These are phyloP conservation scores for Coranthus polyacanthus DNA, from an alignment of 2,797 vertebrate species.

Conservation along the genomic window DNA sequence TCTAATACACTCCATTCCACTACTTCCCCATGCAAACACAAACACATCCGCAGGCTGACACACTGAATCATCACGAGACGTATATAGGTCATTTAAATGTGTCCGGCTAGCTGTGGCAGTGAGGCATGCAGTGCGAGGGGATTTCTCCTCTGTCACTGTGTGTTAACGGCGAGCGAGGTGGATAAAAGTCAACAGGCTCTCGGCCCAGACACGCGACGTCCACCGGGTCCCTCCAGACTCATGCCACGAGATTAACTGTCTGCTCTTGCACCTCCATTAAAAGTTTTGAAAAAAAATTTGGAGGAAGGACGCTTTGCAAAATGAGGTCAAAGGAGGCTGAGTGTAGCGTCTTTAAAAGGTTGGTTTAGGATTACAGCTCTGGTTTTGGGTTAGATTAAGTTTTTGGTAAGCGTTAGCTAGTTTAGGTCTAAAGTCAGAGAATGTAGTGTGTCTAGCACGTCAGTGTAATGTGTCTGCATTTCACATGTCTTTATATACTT, in stretches of 20 bases:
- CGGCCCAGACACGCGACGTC: slow-evolving; percentile 57
- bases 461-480: slow-evolving; percentile 17
- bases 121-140: slow-evolving; percentile 45
- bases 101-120: slow-evolving; percentile 31
- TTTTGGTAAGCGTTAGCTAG: neutral
- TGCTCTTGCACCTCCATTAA: neutral
- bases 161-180: slow-evolving; percentile 9
- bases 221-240: slow-evolving; percentile 9
- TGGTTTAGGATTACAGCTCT: neutral
- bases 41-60: slow-evolving; percentile 48
- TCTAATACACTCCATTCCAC: neutral
- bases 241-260: neutral
- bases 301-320: neutral
- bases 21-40: slow-evolving; percentile 12
- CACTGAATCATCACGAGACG: slow-evolving; percentile 60
- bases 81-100: slow-evolving; percentile 70
- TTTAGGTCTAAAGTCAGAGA: neutral
- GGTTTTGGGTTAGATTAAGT: neutral
- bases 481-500: slow-evolving; percentile 39
- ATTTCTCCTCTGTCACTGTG: slow-evolving; percentile 54
- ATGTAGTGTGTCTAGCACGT: neutral
- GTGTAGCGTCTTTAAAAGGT: neutral
- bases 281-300: slow-evolving; percentile 14
- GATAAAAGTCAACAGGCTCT: slow-evolving; percentile 50
- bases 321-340: slow-evolving; percentile 26